These are phyloP conservation scores for Gymnobelideus leadbeateri DNA, from an alignment of 2,113 vertebrate species.

Conservation along the genomic window DNA sequence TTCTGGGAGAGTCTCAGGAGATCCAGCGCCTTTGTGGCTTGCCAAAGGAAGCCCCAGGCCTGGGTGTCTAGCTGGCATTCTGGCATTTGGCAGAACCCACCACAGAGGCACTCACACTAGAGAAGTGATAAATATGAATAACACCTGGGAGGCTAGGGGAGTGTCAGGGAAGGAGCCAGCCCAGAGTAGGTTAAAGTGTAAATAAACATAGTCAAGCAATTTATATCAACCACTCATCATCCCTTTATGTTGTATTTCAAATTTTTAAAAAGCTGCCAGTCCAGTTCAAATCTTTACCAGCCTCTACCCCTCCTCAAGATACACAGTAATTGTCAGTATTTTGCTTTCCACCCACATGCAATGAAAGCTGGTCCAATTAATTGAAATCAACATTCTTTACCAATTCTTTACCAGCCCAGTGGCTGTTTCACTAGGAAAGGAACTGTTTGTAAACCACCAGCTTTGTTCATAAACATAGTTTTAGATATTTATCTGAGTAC, in stretches of 20 bases:
- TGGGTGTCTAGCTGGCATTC: not conserved
- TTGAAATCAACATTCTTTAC: not conserved
- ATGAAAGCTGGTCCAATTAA: not conserved
- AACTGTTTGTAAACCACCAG: not conserved
- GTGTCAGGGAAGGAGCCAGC: constrained; percentile 32
- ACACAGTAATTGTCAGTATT: not conserved
- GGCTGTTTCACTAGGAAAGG: not conserved
- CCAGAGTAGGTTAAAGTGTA: constrained; percentile 16
- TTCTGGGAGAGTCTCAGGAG: constrained; percentile 2
- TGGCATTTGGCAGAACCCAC: not conserved
- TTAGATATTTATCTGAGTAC: not conserved
- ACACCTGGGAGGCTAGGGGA: constrained; percentile 11
- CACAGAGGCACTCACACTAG: not conserved
- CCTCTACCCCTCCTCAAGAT: not conserved
- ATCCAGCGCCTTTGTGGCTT: not conserved
- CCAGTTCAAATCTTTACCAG: not conserved
- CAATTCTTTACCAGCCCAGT: not conserved
- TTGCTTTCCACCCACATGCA: not conserved
- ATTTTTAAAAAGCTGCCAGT: not conserved
- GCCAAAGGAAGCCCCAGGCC: not conserved
- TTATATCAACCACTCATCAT: constrained; percentile 52
- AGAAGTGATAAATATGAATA: constrained; percentile 5
- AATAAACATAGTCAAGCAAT: not conserved
- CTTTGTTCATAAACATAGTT: not conserved
- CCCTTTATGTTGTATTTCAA: not conserved